Percentiles rank a stretch among this genome's conserved stretches.
Evolutionary conservation across 2,113 vertebrate species (phyloP).

Genomic region (Girardinichthys multiradiatus): DNA sequence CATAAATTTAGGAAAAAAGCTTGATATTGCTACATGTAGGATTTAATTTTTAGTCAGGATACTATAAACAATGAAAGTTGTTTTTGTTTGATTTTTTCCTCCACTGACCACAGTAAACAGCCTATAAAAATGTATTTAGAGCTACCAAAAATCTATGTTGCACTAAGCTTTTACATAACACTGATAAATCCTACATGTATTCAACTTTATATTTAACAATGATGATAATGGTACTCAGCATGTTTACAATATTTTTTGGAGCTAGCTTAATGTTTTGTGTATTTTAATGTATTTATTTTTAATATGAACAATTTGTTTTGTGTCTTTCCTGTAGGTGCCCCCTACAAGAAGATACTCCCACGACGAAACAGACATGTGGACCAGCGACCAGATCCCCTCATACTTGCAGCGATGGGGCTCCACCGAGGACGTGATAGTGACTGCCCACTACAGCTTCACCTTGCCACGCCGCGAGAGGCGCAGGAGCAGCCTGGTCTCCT

Average conservation of each 20-base stretch:
- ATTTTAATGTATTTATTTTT: background rate
- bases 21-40: conserved; percentile 36
- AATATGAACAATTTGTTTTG: conserved; percentile 41
- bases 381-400: conserved; percentile 83
- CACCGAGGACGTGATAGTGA: conserved; percentile 85
- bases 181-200: conserved; percentile 50
- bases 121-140: background rate
- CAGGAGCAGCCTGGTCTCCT: conserved; percentile 82
- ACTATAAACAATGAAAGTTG: background rate
- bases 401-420: conserved; percentile 89
- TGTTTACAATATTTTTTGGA: conserved; percentile 8
- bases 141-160: background rate
- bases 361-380: conserved; percentile 92
- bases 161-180: background rate
- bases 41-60: conserved; percentile 23
- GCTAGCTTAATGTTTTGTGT: background rate
- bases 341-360: conserved; percentile 92
- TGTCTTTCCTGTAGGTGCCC: conserved; percentile 85
- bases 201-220: conserved; percentile 4
- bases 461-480: conserved; percentile 80
- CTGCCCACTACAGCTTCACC: conserved; percentile 83
- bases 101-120: background rate
- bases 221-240: background rate
- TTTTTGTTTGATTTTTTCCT: background rate
- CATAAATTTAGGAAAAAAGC: background rate